These are phyloP conservation scores for Ecliptopera silaceata DNA, from an alignment of 2,888 invertebrate species.

Conservation along the genomic window DNA sequence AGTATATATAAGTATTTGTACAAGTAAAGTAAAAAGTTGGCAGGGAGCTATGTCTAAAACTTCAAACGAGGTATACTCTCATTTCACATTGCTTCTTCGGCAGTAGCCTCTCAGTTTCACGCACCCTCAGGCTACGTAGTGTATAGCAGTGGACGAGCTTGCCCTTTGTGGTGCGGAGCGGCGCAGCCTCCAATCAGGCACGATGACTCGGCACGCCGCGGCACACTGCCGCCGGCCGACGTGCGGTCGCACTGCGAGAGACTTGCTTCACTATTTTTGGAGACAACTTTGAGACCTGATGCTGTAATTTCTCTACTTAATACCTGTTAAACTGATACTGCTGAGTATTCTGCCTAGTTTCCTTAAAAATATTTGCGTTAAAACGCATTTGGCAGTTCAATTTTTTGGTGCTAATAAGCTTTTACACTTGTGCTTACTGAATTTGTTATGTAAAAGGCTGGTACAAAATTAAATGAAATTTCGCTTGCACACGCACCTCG, in stretches of 20 bases:
- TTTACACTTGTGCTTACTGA: too few relatives aligned
- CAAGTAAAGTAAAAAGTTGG: neutral
- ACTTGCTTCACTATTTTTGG: neutral
- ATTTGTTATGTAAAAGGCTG: too few relatives aligned
- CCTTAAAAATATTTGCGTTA: too few relatives aligned
- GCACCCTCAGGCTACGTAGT: conserved; percentile 2
- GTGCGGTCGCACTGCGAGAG: neutral
- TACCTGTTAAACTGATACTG: too few relatives aligned
- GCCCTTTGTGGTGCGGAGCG: conserved; percentile 17
- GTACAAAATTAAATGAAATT: neutral
- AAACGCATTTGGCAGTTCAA: too few relatives aligned
- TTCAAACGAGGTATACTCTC: conserved; percentile 1
- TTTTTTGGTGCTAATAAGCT: too few relatives aligned
- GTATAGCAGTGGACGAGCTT: conserved; percentile 6
- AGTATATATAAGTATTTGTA: too few relatives aligned
- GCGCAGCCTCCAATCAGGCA: conserved; percentile 40
- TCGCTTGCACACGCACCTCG: neutral
- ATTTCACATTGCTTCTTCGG: conserved; percentile 1
- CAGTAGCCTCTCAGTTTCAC: neutral
- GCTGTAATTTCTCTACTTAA: too few relatives aligned
- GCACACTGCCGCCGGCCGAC: conserved; percentile 30
- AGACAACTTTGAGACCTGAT: too few relatives aligned
- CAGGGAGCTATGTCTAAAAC: neutral
- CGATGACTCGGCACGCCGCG: conserved; percentile 37
- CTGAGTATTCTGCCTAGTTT: too few relatives aligned